These are phyloP conservation scores for Platerodrilus igneus DNA, from an alignment of 2,888 invertebrate species.

Conservation along the genomic window DNA sequence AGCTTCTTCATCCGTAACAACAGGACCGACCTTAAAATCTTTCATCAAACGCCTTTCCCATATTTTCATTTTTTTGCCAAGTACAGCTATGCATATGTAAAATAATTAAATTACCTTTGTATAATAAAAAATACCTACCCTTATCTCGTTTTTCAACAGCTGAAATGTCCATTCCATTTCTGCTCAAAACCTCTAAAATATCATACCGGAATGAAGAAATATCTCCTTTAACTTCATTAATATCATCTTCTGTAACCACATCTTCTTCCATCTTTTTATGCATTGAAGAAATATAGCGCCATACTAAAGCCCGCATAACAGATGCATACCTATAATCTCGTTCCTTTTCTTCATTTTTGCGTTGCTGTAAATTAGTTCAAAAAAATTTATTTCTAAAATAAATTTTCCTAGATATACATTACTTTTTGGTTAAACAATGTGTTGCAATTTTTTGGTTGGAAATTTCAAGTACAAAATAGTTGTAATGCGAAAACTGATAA, in stretches of 20 bases:
- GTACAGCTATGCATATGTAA: slow-evolving; percentile 54
- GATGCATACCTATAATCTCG: slow-evolving; percentile 67
- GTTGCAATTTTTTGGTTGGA: slow-evolving; percentile 1
- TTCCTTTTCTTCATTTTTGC: slow-evolving; percentile 62
- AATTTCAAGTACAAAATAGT: too few species aligned
- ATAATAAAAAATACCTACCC: slow-evolving; percentile 47
- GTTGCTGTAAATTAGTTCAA: slow-evolving; percentile 37
- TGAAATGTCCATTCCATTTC: slow-evolving; percentile 82
- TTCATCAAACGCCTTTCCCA: slow-evolving; percentile 88
- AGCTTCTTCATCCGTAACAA: slow-evolving; percentile 58
- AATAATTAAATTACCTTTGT: slow-evolving; percentile 2
- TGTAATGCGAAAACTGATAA: too few species aligned
- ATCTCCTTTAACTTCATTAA: slow-evolving; percentile 92
- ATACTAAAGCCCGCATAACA: slow-evolving; percentile 86
- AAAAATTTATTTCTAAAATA: slow-evolving; percentile 1
- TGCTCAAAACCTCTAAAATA: slow-evolving; percentile 80
- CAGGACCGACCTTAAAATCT: slow-evolving; percentile 80
- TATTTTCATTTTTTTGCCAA: slow-evolving; percentile 73
- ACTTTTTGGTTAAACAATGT: not conserved
- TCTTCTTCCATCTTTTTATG: slow-evolving; percentile 80
- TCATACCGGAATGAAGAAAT: slow-evolving; percentile 90
- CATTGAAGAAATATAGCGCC: slow-evolving; percentile 86
- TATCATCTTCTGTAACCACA: slow-evolving; percentile 86
- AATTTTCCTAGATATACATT: slow-evolving; percentile 3
- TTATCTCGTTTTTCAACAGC: slow-evolving; percentile 69